Evolutionary conservation across 2,113 vertebrate genomes (phyloP).

Genomic region (Sminthopsis crassicaudata): DNA sequence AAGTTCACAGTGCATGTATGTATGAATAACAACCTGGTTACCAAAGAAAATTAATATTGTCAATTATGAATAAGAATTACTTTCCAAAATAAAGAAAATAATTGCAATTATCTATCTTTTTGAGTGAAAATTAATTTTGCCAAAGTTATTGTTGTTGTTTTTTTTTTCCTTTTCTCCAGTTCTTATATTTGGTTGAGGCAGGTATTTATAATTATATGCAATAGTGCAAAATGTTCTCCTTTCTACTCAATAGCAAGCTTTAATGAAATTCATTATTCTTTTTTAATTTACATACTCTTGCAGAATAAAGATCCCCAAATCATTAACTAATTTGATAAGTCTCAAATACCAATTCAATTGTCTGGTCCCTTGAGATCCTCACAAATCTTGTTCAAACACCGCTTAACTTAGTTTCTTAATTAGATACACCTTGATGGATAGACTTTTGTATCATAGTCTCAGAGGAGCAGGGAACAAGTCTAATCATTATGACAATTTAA

Average conservation of each 20-base stretch:
- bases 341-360: conserved; percentile 86
- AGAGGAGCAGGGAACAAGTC: conserved; percentile 73
- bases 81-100: conserved; percentile 47
- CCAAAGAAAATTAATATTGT: conserved; percentile 64
- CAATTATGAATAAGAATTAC: conserved; percentile 40
- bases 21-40: conserved; percentile 56
- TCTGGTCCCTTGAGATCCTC: conserved; percentile 77
- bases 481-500: conserved; percentile 82
- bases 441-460: conserved; percentile 73
- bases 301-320: conserved; percentile 86
- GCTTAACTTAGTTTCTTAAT: conserved; percentile 88
- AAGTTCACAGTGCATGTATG: conserved; percentile 61
- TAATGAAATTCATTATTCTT: conserved; percentile 88
- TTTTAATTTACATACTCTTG: conserved; percentile 85
- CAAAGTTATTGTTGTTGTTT: conserved; percentile 37
- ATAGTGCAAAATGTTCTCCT: conserved; percentile 65
- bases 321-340: conserved; percentile 89
- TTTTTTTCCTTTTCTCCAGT: conserved; percentile 34
- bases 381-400: conserved; percentile 86
- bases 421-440: conserved; percentile 86
- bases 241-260: conserved; percentile 68
- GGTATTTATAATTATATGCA: conserved; percentile 72
- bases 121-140: conserved; percentile 61
- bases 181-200: conserved; percentile 70
- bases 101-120: conserved; percentile 67